Conservation (phyloP, 1,140 invertebrate species). For the Mizuhopecten yessoensis region DNA sequence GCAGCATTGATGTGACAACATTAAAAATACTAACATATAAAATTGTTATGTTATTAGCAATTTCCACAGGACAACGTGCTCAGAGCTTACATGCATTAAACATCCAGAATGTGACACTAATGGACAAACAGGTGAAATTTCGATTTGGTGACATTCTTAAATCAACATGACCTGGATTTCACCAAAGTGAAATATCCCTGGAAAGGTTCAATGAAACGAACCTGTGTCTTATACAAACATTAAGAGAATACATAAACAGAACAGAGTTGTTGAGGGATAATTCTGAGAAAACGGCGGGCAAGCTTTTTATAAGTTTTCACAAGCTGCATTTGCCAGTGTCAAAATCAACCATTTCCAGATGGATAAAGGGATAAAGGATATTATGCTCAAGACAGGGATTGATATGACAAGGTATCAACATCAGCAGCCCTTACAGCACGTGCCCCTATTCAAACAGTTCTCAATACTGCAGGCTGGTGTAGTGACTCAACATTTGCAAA, state of each 20-base stretch:
- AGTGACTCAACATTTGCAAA: constrained; percentile 51
- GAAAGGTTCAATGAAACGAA: not conserved
- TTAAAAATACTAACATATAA: not conserved
- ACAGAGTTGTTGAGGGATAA: not conserved
- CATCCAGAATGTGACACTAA: not conserved
- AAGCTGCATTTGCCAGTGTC: constrained; percentile 47
- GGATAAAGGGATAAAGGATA: no score
- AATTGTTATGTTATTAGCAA: constrained; percentile 21
- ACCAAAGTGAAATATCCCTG: not conserved
- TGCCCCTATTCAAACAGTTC: no score
- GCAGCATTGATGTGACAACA: not conserved
- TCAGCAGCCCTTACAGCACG: no score
- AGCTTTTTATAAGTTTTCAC: constrained; percentile 49
- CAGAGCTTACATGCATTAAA: not conserved
- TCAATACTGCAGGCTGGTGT: no score
- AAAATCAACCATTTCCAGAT: constrained; percentile 48
- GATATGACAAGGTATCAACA: no score
- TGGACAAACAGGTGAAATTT: not conserved
- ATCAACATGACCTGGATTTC: constrained; percentile 17
- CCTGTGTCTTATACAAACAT: not conserved
- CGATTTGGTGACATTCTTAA: not conserved
- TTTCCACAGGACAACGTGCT: constrained; percentile 4
- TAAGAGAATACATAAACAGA: constrained; percentile 7
- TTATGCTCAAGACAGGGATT: no score
- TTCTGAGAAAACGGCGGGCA: not conserved